Evolutionary conservation across 2,113 vertebrate genomes (phyloP), one percentile per base, ranked within the genome.

Genomic region (Grus americana): DNA sequence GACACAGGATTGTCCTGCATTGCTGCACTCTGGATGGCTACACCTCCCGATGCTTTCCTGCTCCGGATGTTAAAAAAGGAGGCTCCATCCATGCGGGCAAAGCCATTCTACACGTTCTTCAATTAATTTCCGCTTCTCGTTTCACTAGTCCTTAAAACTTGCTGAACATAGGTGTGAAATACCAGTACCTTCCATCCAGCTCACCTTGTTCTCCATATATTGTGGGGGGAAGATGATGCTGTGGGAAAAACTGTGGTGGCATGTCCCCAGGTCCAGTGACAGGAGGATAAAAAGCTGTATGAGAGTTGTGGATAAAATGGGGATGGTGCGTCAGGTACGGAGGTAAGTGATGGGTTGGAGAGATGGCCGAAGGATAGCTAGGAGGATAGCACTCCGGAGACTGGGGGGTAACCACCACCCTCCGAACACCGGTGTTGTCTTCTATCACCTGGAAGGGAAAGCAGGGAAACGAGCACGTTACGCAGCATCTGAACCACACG

Each of bases 391-490:
- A 99, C 89, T 99, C 99, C 1, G 99, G 99, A 92, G 99, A 99
- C 95, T 99, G 99, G 12, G 99, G 99, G 38, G 99, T 99, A 65
- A 99, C 99, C 86, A 99, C 99, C 96, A 99, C 99, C 92, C 99
- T 98, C 42, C 99, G 99, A 55, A 99, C 99, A 36, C 99, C 99
- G 11, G 99, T 99, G 97, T 97, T 99, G 91, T 99, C 99, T 97
- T 99, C 99, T 94, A 99, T 98, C 97, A 99, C 99, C 99, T 99
- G 91, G 5, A 96, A 92, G 80, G 71, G 82, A 85, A 97, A n/a
- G 90, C 70, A 93, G 38, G 58, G 36, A 93, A n/a, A 93, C 6
- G 21, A 92, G 59, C 38, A 84, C 1, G 1, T 95, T 6, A 88
- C 8, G 21, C 54, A 81, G 38, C 82, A 65, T 38, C 76, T 47